phyloP scores from a whole-genome alignment of 2,113 vertebrate genomes.

The Hippocampus zosterae region DNA sequence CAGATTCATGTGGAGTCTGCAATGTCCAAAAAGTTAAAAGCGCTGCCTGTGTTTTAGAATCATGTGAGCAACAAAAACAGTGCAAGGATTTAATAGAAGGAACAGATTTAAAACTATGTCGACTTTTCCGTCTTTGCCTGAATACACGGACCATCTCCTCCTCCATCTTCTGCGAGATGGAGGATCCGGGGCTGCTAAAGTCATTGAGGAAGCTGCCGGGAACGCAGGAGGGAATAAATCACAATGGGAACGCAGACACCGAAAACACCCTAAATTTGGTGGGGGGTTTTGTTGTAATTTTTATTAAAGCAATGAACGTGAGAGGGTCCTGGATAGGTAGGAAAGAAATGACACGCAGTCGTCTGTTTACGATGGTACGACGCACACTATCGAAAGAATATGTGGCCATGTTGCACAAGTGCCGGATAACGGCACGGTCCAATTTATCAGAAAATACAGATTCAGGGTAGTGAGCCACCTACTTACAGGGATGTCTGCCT shows the following conservation, averaged over 20 bases:
- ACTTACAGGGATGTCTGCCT: no score
- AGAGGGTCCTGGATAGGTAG: background rate
- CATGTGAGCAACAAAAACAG: background rate
- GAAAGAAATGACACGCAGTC: background rate
- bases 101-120: constrained; percentile 61
- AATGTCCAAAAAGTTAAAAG: no score
- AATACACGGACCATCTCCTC: constrained; percentile 7
- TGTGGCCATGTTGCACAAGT: no score
- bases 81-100: constrained; percentile 43
- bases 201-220: constrained; percentile 53
- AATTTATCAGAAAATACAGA: no score
- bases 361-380: no score
- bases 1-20: no score
- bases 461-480: no score
- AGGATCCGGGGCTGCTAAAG: constrained; percentile 61
- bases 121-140: constrained; percentile 58
- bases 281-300: no score
- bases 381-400: no score
- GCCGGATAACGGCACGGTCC: no score
- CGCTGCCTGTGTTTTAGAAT: background rate
- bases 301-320: background rate
- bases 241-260: constrained; percentile 18
- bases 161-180: constrained; percentile 33
- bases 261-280: constrained; percentile 4
- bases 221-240: constrained; percentile 60